These are phyloP conservation scores for Thereva nobilitata DNA, from an alignment of 2,888 invertebrate species.

Conservation along the genomic window DNA sequence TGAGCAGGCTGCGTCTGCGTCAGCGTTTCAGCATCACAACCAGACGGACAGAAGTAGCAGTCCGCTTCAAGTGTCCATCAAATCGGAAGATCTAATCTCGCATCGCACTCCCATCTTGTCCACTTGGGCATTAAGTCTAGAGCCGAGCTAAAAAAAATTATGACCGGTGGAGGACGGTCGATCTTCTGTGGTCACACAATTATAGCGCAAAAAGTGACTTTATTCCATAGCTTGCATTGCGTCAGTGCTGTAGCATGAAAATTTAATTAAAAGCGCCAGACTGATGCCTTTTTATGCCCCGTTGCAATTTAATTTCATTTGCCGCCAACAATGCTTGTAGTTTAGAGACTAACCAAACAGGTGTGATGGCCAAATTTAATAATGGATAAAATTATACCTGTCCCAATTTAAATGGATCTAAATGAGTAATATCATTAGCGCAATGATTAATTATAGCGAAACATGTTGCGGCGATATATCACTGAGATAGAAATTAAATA, in stretches of 20 bases:
- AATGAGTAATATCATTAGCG: slow-evolving; percentile 9
- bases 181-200: slow-evolving; percentile 13
- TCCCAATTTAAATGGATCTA: slow-evolving; percentile 1
- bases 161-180: neutral
- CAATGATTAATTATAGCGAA: slow-evolving; percentile 10
- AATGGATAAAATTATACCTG: slow-evolving; percentile 25
- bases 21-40: neutral
- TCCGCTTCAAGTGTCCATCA: slow-evolving; percentile 30
- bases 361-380: slow-evolving; percentile 26
- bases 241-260: slow-evolving; percentile 19
- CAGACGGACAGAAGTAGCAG: neutral
- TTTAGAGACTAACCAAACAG: slow-evolving; percentile 15
- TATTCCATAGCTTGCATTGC: slow-evolving; percentile 16
- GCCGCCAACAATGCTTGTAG: neutral
- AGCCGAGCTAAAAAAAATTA: too few species aligned
- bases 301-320: slow-evolving; percentile 32
- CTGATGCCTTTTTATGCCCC: slow-evolving; percentile 32
- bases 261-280: slow-evolving; percentile 33
- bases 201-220: slow-evolving; percentile 4
- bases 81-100: slow-evolving; percentile 18
- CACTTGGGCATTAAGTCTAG: too few species aligned
- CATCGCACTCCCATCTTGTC: slow-evolving; percentile 3
- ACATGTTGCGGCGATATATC: too few species aligned
- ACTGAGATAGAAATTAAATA: too few species aligned
- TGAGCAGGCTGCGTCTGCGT: slow-evolving; percentile 1